phyloP scores from a whole-genome alignment of 1,140 invertebrate genomes.

The Heliconius melpomene region DNA sequence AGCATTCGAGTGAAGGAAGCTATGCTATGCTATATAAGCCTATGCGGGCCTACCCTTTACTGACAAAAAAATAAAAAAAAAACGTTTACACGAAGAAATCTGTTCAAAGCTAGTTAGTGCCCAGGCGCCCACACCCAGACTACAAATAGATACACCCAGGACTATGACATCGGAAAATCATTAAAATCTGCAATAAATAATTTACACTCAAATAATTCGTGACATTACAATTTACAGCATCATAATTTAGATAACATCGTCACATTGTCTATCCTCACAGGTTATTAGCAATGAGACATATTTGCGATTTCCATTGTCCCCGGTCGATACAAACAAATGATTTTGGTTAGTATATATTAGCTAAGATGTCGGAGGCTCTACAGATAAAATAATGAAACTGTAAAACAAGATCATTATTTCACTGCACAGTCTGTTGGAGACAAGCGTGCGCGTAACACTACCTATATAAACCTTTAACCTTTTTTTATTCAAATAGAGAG shows the following conservation, averaged over 20 bases:
- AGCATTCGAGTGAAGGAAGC: too few species aligned
- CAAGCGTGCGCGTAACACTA: conserved; percentile 20
- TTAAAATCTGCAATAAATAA: background rate
- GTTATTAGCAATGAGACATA: conserved; percentile 16
- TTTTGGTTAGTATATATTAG: conserved; percentile 23
- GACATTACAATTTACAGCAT: background rate
- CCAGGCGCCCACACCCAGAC: too few species aligned
- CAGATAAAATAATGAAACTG: conserved; percentile 24
- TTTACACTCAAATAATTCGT: background rate
- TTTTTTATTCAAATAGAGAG: background rate
- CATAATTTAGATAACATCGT: background rate
- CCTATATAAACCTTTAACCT: background rate
- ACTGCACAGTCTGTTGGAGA: conserved; percentile 26
- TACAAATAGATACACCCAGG: too few species aligned
- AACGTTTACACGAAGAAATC: too few species aligned
- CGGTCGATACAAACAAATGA: conserved; percentile 15
- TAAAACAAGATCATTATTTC: conserved; percentile 27
- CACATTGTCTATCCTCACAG: conserved; percentile 18
- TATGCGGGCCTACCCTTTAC: too few species aligned
- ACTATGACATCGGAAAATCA: too few species aligned
- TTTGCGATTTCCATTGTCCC: conserved; percentile 17
- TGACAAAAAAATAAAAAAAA: too few species aligned
- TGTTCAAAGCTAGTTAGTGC: too few species aligned
- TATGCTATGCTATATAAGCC: too few species aligned
- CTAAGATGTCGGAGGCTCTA: conserved; percentile 18